A percentile compares a stretch with the other conserved stretches of the same genome.
Evolutionary conservation across 2,888 invertebrate species (phyloP).

Genomic region (Pardosa pseudoannulata): DNA sequence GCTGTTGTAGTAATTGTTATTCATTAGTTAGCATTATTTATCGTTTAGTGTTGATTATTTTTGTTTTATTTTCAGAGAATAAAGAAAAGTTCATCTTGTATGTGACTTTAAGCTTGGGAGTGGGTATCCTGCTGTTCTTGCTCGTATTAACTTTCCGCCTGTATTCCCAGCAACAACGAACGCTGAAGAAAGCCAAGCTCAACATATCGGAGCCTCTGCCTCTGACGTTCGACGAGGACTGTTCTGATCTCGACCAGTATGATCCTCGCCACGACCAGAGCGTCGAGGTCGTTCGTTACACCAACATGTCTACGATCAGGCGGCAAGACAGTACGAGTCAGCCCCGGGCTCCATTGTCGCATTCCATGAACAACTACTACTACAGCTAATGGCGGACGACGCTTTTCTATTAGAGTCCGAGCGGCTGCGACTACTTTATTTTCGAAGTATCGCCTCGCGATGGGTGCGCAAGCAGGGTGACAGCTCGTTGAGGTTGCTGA

Average conservation of each 20-base stretch:
- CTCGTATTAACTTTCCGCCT: slow-evolving; percentile 71
- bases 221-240: slow-evolving; percentile 51
- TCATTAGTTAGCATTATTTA: no score
- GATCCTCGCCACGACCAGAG: slow-evolving; percentile 66
- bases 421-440: no score
- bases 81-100: slow-evolving; percentile 89
- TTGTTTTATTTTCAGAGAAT: slow-evolving; percentile 81
- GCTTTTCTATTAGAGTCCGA: no score
- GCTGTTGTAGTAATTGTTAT: no score
- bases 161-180: slow-evolving; percentile 72
- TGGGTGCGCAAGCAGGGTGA: neutral
- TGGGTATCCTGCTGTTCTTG: slow-evolving; percentile 64
- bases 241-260: slow-evolving; percentile 64
- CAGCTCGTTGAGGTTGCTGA: neutral
- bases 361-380: slow-evolving; percentile 74
- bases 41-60: no score
- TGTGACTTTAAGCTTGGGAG: slow-evolving; percentile 78
- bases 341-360: slow-evolving; percentile 79
- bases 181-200: slow-evolving; percentile 60
- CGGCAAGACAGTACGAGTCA: slow-evolving; percentile 76
- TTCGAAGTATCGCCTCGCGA: no score
- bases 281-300: slow-evolving; percentile 71
- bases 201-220: slow-evolving; percentile 67
- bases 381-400: slow-evolving; percentile 72
- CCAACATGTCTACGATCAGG: slow-evolving; percentile 73